A percentile compares a stretch with the other conserved stretches of the same genome.
Conservation (phyloP, 2,797 vertebrate genomes). For the Falco peregrinus region DNA sequence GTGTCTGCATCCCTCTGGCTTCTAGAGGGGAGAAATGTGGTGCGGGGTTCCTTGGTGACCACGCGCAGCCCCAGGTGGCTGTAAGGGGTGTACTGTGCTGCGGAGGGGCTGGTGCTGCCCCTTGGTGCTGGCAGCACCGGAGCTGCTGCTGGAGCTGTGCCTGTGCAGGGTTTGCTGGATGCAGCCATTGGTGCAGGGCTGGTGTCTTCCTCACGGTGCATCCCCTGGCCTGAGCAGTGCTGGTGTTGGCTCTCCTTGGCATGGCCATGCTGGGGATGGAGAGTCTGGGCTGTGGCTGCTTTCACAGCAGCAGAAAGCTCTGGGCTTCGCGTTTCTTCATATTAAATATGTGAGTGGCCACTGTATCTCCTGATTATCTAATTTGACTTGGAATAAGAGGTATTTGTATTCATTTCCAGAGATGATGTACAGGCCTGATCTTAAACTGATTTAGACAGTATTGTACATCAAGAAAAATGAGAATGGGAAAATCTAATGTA, state of each 20-base stretch:
- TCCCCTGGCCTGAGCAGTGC: fast-evolving
- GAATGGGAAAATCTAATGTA: constrained; percentile 52
- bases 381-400: constrained; percentile 67
- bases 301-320: not conserved
- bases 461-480: constrained; percentile 68
- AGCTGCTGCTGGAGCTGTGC: fast-evolving
- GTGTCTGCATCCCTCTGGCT: not conserved
- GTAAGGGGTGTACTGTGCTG: not conserved
- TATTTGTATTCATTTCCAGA: constrained; percentile 71
- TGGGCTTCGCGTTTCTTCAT: constrained; percentile 7
- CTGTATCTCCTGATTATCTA: constrained; percentile 68
- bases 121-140: not conserved
- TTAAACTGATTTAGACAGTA: constrained; percentile 69
- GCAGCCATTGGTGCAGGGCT: fast-evolving
- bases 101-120: fast-evolving
- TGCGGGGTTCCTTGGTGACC: fast-evolving
- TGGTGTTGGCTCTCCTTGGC: fast-evolving
- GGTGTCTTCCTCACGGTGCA: fast-evolving
- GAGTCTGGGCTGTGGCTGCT: not conserved
- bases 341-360: constrained; percentile 47
- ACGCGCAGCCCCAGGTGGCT: not conserved
- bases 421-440: constrained; percentile 64
- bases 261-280: fast-evolving
- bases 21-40: not conserved
- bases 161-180: not conserved